phyloP scores from a whole-genome alignment of 2,888 invertebrate species.

The Cordilura impudica region DNA sequence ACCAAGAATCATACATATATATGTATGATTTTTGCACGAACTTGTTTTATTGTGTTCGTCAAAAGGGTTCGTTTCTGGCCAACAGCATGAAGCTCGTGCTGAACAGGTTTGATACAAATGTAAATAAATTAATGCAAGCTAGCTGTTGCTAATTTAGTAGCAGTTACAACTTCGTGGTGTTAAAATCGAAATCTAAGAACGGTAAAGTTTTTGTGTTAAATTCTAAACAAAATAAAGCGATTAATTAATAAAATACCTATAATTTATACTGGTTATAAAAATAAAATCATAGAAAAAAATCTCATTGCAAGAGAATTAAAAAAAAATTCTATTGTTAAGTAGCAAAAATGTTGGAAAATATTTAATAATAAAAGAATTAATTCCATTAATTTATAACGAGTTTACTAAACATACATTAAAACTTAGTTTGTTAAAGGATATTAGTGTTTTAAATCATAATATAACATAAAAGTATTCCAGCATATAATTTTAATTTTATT shows the following conservation, averaged over 20 bases:
- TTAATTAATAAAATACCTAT: conserved; percentile 10
- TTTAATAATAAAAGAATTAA: background rate
- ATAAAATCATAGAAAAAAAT: background rate
- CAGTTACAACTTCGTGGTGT: conserved; percentile 65
- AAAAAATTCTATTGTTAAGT: background rate
- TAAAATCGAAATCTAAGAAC: conserved; percentile 22
- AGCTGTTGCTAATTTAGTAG: conserved; percentile 66
- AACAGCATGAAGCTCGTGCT: conserved; percentile 17
- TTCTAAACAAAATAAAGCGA: conserved; percentile 21
- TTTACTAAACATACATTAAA: background rate
- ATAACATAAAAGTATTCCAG: background rate
- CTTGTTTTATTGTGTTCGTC: conserved; percentile 59
- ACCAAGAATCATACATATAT: no score
- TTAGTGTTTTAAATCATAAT: background rate
- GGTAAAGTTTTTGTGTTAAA: conserved; percentile 28
- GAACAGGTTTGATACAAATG: conserved; percentile 49
- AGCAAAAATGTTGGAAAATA: background rate
- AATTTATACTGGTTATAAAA: background rate
- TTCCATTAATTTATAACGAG: background rate
- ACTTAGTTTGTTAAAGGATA: background rate
- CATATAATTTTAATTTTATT: background rate
- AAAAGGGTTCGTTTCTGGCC: conserved; percentile 21
- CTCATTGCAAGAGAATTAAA: conserved; percentile 19
- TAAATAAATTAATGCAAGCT: conserved; percentile 64
- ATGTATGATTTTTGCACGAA: no score